Percentiles rank a stretch among this genome's conserved stretches.
Evolutionary conservation across 2,113 vertebrate genomes (phyloP).

Genomic region (Clarias magur): DNA sequence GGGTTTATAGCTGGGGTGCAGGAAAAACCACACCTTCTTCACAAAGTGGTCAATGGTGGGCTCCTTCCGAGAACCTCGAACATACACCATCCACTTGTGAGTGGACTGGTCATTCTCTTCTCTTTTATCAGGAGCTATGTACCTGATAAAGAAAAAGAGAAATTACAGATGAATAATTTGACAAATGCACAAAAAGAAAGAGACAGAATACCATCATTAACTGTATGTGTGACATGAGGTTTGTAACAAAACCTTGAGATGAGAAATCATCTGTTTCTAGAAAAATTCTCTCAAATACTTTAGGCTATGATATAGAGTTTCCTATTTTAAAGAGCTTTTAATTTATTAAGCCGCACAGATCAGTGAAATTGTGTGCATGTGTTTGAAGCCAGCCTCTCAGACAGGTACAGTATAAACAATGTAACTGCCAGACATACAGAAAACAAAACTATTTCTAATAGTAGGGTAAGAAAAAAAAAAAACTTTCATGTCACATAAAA

Average conservation of each 20-base stretch:
- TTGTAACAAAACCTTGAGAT: neutral
- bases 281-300: neutral
- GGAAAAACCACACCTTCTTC: constrained; percentile 99
- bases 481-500: neutral
- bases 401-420: neutral
- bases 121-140: constrained; percentile 96
- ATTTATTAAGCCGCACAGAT: neutral
- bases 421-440: neutral
- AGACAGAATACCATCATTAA: neutral
- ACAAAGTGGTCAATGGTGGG: constrained; percentile 98
- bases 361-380: neutral
- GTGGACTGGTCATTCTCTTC: constrained; percentile 98
- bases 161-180: neutral
- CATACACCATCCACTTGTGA: constrained; percentile 99
- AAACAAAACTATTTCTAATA: neutral
- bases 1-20: constrained; percentile 98
- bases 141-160: constrained; percentile 71
- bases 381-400: neutral
- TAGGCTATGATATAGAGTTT: neutral
- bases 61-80: constrained; percentile 90
- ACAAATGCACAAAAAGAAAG: neutral
- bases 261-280: neutral
- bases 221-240: too few relatives aligned
- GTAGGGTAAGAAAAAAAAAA: neutral
- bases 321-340: neutral